Conservation (phyloP, 2,888 invertebrate species). For the Drosophila melanosoma region DNA sequence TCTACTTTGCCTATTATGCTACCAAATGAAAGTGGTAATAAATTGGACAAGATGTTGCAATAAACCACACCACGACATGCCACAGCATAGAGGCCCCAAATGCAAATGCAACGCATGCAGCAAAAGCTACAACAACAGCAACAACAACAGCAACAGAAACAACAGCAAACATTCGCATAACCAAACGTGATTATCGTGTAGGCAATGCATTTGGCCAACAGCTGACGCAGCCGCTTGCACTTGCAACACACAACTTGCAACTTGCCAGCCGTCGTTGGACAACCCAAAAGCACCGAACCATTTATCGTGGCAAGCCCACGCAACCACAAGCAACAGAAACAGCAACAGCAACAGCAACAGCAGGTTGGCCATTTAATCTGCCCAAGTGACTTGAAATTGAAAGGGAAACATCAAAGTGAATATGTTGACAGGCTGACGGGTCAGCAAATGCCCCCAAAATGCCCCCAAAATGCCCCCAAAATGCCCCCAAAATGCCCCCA, state of each 20-base stretch:
- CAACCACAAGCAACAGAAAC: slow-evolving; percentile 55
- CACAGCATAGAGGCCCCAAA: slow-evolving; percentile 29
- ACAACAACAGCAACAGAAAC: slow-evolving; percentile 4
- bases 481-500: slow-evolving; percentile 27
- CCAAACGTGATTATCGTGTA: slow-evolving; percentile 76
- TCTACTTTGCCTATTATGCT: slow-evolving; percentile 77
- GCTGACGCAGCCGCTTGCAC: slow-evolving; percentile 66
- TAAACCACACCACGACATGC: slow-evolving; percentile 75
- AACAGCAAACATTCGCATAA: slow-evolving; percentile 42
- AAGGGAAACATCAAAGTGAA: slow-evolving; percentile 78
- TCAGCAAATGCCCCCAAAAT: slow-evolving; percentile 27
- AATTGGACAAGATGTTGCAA: slow-evolving; percentile 83
- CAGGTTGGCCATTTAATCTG: slow-evolving; percentile 72
- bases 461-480: slow-evolving; percentile 25
- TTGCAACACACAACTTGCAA: slow-evolving; percentile 14
- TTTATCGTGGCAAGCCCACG: slow-evolving; percentile 36
- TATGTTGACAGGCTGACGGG: slow-evolving; percentile 58
- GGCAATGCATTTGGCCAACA: slow-evolving; percentile 63
- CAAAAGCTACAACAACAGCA: slow-evolving; percentile 8
- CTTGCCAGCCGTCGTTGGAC: slow-evolving; percentile 24
- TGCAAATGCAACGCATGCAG: slow-evolving; percentile 16
- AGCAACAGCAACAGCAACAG: slow-evolving; percentile 20
- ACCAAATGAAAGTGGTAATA: slow-evolving; percentile 83
- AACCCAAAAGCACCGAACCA: slow-evolving; percentile 8
- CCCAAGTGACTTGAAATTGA: slow-evolving; percentile 74